These are phyloP conservation scores for Hoplodrina blanda DNA, from an alignment of 2,888 invertebrate species.

Conservation along the genomic window DNA sequence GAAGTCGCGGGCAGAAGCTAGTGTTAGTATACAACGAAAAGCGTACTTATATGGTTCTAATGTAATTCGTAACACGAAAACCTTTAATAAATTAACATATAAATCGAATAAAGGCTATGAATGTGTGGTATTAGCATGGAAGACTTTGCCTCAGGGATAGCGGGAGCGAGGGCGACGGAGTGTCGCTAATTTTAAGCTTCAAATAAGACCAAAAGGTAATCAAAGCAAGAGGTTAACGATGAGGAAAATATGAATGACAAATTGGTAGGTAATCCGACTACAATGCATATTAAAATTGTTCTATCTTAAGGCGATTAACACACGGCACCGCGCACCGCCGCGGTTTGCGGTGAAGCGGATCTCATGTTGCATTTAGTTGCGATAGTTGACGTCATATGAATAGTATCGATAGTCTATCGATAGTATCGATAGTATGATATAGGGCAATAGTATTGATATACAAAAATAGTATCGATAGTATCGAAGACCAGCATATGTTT, in stretches of 20 bases:
- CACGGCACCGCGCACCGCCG: too few species aligned
- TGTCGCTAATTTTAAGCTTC: constrained; percentile 15
- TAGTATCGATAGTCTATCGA: too few species aligned
- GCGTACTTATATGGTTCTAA: constrained; percentile 47
- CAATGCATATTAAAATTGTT: too few species aligned
- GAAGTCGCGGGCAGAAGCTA: too few species aligned
- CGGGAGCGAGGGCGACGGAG: constrained; percentile 27
- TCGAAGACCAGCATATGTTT: too few species aligned
- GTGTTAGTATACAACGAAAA: constrained; percentile 51
- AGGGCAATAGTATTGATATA: too few species aligned
- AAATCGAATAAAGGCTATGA: constrained; percentile 56
- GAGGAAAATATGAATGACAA: not conserved
- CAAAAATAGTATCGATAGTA: too few species aligned
- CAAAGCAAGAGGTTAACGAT: not conserved
- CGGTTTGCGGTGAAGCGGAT: too few species aligned
- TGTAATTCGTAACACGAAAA: constrained; percentile 54
- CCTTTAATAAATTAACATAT: constrained; percentile 64
- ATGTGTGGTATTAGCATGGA: constrained; percentile 49
- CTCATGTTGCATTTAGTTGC: too few species aligned
- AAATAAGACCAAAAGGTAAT: not conserved
- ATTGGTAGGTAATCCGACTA: not conserved
- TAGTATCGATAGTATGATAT: too few species aligned
- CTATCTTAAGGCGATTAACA: too few species aligned
- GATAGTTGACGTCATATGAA: too few species aligned
- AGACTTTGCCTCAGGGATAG: constrained; percentile 28